phyloP scores from a whole-genome alignment of 2,113 vertebrate species.

The Pseudois nayaur region DNA sequence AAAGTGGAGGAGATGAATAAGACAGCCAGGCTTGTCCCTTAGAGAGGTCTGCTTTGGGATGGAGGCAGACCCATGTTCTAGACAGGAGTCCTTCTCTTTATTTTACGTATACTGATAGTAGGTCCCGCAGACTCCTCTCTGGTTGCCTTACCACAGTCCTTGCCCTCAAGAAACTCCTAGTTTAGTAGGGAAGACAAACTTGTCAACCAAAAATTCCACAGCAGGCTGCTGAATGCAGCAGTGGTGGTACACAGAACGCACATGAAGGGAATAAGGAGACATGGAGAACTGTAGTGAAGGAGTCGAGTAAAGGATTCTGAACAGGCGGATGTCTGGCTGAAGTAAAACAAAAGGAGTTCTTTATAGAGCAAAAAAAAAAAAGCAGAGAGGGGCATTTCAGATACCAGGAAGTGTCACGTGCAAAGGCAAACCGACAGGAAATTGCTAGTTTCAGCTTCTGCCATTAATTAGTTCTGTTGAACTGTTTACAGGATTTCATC shows the following conservation, averaged over 20 bases:
- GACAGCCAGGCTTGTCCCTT: background rate
- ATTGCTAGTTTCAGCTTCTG: background rate
- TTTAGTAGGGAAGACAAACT: background rate
- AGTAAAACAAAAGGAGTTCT: background rate
- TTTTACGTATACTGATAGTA: background rate
- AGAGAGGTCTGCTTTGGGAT: background rate
- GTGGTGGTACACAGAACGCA: rapidly evolving
- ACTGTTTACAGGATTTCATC: background rate
- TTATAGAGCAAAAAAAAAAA: background rate
- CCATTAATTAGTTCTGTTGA: background rate
- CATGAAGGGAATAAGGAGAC: background rate
- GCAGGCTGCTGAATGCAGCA: background rate
- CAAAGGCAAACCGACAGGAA: background rate
- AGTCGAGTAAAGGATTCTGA: background rate
- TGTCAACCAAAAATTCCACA: background rate
- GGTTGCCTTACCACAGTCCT: background rate
- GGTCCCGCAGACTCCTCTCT: background rate
- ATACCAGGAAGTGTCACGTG: background rate
- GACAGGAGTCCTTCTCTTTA: background rate
- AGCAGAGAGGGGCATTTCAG: background rate
- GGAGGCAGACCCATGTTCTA: background rate
- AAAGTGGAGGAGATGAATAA: background rate
- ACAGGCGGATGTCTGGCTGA: background rate
- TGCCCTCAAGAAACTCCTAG: background rate
- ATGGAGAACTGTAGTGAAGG: background rate